phyloP scores from a whole-genome alignment of 2,888 invertebrate species.

The Sinopyrophorus schimmeli region DNA sequence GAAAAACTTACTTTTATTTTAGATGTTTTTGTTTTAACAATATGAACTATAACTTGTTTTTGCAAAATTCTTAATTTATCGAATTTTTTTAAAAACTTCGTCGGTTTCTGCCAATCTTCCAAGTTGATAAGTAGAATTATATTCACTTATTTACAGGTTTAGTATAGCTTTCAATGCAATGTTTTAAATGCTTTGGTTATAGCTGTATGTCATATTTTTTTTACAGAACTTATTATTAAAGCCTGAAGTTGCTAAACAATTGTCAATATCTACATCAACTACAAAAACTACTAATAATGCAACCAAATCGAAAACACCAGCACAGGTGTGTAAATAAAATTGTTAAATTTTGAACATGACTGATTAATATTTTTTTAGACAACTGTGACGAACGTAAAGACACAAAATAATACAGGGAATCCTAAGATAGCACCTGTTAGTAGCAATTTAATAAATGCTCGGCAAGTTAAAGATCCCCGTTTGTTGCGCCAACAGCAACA shows the following conservation, averaged over 20 bases:
- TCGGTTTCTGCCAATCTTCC: too few relatives aligned
- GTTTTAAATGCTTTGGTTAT: too few relatives aligned
- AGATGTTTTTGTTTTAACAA: too few relatives aligned
- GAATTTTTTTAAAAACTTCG: too few relatives aligned
- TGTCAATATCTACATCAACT: conserved; percentile 34
- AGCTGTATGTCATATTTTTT: conserved; percentile 17
- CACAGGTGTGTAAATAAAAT: conserved; percentile 17
- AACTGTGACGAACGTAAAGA: conserved; percentile 23
- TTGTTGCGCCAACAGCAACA: conserved; percentile 46
- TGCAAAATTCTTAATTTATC: too few relatives aligned
- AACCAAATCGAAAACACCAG: conserved; percentile 24
- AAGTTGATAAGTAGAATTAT: too few relatives aligned
- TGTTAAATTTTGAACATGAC: background rate
- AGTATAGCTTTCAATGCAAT: too few relatives aligned
- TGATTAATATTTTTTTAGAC: conserved; percentile 8
- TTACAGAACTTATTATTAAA: conserved; percentile 51
- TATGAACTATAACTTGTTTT: too few relatives aligned
- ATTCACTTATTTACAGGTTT: too few relatives aligned
- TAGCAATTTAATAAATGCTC: conserved; percentile 50
- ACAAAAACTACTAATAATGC: conserved; percentile 11
- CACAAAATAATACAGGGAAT: conserved; percentile 36
- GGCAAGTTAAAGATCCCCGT: conserved; percentile 52
- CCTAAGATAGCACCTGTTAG: conserved; percentile 61
- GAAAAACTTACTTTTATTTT: too few relatives aligned
- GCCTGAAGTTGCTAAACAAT: conserved; percentile 53